These are phyloP conservation scores for Agrotis puta DNA, from an alignment of 2,888 invertebrate species.

Conservation along the genomic window DNA sequence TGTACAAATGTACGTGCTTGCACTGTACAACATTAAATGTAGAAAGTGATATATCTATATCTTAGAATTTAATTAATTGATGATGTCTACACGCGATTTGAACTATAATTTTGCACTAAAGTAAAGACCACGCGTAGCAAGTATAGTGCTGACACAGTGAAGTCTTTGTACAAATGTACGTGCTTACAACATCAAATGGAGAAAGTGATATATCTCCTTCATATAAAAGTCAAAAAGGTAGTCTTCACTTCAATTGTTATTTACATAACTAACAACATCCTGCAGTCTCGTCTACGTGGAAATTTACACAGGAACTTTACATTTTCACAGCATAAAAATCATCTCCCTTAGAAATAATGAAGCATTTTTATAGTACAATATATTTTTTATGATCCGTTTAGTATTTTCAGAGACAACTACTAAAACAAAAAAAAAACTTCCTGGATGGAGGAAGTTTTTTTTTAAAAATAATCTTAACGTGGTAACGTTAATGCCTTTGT, in stretches of 20 bases:
- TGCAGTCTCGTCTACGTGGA: neutral
- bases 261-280: neutral
- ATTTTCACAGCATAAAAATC: neutral
- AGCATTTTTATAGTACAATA: neutral
- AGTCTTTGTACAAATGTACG: too few species aligned
- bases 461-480: too few species aligned
- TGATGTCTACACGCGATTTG: too few species aligned
- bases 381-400: too few species aligned
- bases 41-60: too few species aligned
- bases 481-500: too few species aligned
- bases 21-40: constrained; percentile 5
- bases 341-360: neutral
- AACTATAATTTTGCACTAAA: too few species aligned
- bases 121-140: too few species aligned
- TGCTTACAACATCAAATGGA: constrained; percentile 4
- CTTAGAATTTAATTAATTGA: too few species aligned
- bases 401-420: neutral
- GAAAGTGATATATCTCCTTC: neutral
- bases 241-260: neutral
- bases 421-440: neutral
- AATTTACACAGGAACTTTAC: neutral
- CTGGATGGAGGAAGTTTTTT: too few species aligned
- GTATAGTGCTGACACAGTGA: too few species aligned
- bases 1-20: too few species aligned
- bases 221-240: neutral